Evolutionary conservation across 2,888 invertebrate species (phyloP).

Genomic region (Epinotia brunnichana): DNA sequence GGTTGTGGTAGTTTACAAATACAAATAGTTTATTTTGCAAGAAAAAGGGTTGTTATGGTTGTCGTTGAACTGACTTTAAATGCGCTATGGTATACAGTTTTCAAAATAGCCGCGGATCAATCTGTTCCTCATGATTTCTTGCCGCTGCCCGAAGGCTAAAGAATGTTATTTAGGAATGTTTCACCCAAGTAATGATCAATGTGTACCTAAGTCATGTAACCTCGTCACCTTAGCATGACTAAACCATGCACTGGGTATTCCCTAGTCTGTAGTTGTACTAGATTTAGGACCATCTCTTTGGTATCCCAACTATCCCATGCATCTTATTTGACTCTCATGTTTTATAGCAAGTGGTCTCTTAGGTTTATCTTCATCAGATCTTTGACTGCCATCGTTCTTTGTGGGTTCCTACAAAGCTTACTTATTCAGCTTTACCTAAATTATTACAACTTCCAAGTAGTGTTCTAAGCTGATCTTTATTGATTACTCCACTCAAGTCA

Average conservation of each 20-base stretch:
- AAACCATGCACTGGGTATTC: too few relatives aligned
- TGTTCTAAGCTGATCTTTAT: slow-evolving; percentile 4
- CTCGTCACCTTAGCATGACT: too few relatives aligned
- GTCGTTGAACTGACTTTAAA: slow-evolving; percentile 20
- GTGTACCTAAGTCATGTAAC: too few relatives aligned
- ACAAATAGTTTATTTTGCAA: too few relatives aligned
- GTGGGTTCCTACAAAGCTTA: not conserved
- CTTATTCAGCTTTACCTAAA: not conserved
- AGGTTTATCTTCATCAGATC: too few relatives aligned
- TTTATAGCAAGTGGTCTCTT: not conserved
- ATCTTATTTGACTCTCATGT: too few relatives aligned
- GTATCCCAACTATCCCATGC: too few relatives aligned
- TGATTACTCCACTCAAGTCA: not conserved
- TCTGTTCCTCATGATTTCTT: not conserved
- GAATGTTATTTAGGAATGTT: not conserved
- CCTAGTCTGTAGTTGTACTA: too few relatives aligned
- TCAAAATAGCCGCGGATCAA: slow-evolving; percentile 6
- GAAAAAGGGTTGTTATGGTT: too few relatives aligned
- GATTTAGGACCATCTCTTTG: too few relatives aligned
- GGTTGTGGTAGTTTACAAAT: too few relatives aligned
- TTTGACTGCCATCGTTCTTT: not conserved
- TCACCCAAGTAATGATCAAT: too few relatives aligned
- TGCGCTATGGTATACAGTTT: slow-evolving; percentile 17
- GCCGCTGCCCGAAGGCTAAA: not conserved
- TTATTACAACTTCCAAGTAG: not conserved